phyloP scores from a whole-genome alignment of 2,888 invertebrate genomes.

The Epiblema foenella region DNA sequence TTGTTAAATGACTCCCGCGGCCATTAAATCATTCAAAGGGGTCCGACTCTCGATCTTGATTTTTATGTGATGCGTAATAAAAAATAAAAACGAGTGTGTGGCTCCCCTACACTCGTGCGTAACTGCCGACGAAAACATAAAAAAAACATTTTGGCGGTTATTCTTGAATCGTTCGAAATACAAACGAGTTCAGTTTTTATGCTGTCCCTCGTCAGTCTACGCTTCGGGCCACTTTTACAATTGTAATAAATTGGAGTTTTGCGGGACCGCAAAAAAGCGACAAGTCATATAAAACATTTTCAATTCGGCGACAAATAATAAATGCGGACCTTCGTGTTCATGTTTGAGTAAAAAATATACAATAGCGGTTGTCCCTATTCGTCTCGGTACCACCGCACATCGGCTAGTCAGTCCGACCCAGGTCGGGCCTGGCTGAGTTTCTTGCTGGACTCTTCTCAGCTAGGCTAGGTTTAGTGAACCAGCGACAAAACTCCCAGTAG shows the following conservation, averaged over 20 bases:
- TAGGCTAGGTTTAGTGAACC: too few species aligned
- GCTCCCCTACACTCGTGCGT: constrained; percentile 69
- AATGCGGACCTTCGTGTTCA: not conserved
- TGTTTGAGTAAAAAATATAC: not conserved
- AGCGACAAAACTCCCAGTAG: too few species aligned
- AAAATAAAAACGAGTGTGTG: constrained; percentile 64
- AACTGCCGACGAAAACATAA: constrained; percentile 77
- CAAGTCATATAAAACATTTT: constrained; percentile 29
- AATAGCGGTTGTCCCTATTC: too few species aligned
- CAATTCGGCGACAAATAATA: constrained; percentile 20
- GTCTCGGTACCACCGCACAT: too few species aligned
- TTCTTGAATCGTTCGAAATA: constrained; percentile 56
- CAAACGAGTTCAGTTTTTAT: constrained; percentile 35
- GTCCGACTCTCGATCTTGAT: constrained; percentile 59
- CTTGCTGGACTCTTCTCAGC: too few species aligned
- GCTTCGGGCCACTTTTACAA: constrained; percentile 29
- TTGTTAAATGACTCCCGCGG: constrained; percentile 55
- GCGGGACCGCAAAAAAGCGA: constrained; percentile 13
- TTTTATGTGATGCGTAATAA: constrained; percentile 74
- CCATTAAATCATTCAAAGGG: constrained; percentile 61
- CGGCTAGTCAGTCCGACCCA: too few species aligned
- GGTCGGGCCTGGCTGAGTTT: too few species aligned
- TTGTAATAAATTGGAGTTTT: constrained; percentile 21
- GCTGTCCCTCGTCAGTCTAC: constrained; percentile 15
- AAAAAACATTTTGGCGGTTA: constrained; percentile 57